Evolutionary conservation across 2,113 vertebrate genomes (phyloP), one percentile per base, ranked within the genome.

Genomic region (Aplodontia rufa): DNA sequence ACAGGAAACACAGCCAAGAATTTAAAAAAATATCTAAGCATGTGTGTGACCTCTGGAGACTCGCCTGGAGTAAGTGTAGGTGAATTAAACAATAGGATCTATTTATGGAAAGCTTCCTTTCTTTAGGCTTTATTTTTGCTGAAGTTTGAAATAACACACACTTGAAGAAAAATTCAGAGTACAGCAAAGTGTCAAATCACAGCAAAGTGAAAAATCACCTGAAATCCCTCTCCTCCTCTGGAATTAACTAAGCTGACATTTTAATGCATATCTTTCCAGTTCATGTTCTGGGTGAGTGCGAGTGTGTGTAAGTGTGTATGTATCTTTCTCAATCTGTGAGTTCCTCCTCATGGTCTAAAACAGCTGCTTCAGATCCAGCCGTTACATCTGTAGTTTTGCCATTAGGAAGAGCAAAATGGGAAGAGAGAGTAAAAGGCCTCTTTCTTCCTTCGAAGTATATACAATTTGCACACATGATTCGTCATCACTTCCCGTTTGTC

Each of bases 1-100:
- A 58, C 30, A 88, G 60, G 62, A 96, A 94, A 94, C 60, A 55
- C 81, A 88, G 87, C 83, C 92, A 93, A 78, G 45, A 12, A 75
- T 17, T 76, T 47, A 14, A n/a, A 26, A 82, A 87, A 74, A 42
- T 28, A 17, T 40, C 66, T 53, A 37, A 7, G 47, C 8, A 28
- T n/a, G 24, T 6, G 16, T 28, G 55, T 81, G 93, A 81, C 78
- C 60, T 91, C 45, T 71, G 92, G 42, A 35, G n/a, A n/a, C 62
- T 45, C 40, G 28, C 69, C 26, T 2, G 62, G 82, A 81, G 45
- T 30, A 47, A 78, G 47, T 30, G n/a, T 83, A 71, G 80, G 90
- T 64, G 95, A 75, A 28, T 90, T 80, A 76, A 95, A 85, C 94
- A 97, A 85, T 96, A 72, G 45, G 6, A 11, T 64, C 91, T 96